A percentile compares a stretch with the other conserved stretches of the same genome.
Evolutionary conservation across 2,797 vertebrate genomes (phyloP).

Genomic region (Fistularia tabacaria): DNA sequence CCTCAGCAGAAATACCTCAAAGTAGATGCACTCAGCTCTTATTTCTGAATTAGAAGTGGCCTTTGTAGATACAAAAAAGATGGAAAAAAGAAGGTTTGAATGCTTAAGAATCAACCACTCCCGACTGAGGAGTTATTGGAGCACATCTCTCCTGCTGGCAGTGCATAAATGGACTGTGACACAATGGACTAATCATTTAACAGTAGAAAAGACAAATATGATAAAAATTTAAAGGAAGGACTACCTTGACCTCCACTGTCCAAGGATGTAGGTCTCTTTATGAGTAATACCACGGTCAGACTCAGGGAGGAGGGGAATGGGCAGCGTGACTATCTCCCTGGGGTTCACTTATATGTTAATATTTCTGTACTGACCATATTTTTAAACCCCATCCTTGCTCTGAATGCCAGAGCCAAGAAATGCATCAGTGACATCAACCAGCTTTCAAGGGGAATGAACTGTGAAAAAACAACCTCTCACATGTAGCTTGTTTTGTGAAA

Average conservation of each 20-base stretch:
- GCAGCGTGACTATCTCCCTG: constrained; percentile 10
- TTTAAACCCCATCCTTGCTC: constrained; percentile 19
- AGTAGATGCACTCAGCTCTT: constrained; percentile 39
- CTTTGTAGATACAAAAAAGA: constrained; percentile 29
- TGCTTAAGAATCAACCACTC: constrained; percentile 54
- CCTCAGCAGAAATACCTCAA: constrained; percentile 36
- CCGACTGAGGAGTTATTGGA: constrained; percentile 65
- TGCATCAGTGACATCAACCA: not conserved
- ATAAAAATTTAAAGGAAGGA: constrained; percentile 27
- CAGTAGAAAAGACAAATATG: constrained; percentile 36
- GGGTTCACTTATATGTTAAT: constrained; percentile 40
- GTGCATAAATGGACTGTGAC: constrained; percentile 64
- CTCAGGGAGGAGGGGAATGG: constrained; percentile 25
- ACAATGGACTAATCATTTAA: constrained; percentile 63
- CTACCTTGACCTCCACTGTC: constrained; percentile 51
- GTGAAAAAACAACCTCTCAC: no score
- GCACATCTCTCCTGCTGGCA: constrained; percentile 55
- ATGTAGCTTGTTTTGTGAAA: no score
- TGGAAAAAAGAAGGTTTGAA: constrained; percentile 41
- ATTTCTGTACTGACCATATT: constrained; percentile 18
- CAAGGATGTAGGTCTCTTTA: constrained; percentile 23
- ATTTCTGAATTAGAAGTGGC: constrained; percentile 51
- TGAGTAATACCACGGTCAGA: constrained; percentile 23
- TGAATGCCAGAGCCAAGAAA: constrained; percentile 8
- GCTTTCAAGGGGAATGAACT: not conserved